These are phyloP conservation scores for Bradynema listronoti DNA, from an alignment of 1,140 invertebrate genomes.

Conservation along the genomic window DNA sequence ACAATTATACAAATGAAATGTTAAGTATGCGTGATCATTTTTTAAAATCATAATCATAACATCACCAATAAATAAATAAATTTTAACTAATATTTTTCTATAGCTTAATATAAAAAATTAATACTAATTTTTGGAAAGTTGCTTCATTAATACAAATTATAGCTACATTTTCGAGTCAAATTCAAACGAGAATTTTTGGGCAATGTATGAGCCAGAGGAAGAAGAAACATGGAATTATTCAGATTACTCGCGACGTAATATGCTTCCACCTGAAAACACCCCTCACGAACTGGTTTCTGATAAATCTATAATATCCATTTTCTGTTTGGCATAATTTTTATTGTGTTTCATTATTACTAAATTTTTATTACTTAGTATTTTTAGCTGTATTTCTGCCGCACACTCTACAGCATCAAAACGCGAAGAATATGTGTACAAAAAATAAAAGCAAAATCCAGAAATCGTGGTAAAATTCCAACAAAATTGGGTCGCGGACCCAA, in stretches of 20 bases:
- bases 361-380: not conserved
- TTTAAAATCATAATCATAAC: too few relatives aligned
- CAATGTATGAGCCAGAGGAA: conserved; percentile 15
- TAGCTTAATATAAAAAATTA: not conserved
- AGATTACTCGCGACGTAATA: conserved; percentile 9
- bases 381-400: conserved; percentile 31
- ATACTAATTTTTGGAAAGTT: not conserved
- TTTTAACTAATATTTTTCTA: not conserved
- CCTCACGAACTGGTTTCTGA: conserved; percentile 23
- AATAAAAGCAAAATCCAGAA: too few relatives aligned
- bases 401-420: conserved; percentile 25
- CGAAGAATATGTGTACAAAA: too few relatives aligned
- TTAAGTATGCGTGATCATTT: too few relatives aligned
- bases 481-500: too few relatives aligned
- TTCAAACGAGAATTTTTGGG: not conserved
- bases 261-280: conserved; percentile 28
- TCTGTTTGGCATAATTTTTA: not conserved
- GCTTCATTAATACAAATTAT: not conserved
- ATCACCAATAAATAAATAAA: not conserved
- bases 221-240: too few relatives aligned
- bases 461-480: too few relatives aligned
- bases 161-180: not conserved
- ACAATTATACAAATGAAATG: too few relatives aligned
- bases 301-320: not conserved
- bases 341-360: not conserved